Evolutionary conservation across 1,140 invertebrate species (phyloP).

Genomic region (Drosophila equinoxialis): DNA sequence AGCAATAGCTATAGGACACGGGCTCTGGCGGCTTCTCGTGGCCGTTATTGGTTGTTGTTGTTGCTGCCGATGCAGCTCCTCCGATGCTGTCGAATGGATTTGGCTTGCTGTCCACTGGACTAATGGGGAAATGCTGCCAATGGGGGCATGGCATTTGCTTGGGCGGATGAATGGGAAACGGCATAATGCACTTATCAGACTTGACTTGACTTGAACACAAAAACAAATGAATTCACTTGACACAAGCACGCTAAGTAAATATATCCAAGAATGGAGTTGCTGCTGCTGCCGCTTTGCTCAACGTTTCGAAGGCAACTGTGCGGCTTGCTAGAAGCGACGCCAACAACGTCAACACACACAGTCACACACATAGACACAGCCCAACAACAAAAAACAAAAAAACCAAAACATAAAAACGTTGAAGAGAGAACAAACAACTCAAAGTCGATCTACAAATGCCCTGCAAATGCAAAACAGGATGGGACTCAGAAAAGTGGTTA

Average conservation of each 20-base stretch:
- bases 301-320: conserved; percentile 64
- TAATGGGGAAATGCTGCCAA: conserved; percentile 79
- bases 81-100: conserved; percentile 55
- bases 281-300: conserved; percentile 46
- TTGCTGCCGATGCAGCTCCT: conserved; percentile 29
- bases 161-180: conserved; percentile 76
- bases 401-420: background rate
- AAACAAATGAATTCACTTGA: background rate
- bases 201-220: background rate
- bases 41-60: conserved; percentile 9
- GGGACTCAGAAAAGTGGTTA: no score
- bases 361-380: background rate
- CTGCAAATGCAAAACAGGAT: conserved; percentile 3
- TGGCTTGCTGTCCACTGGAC: conserved; percentile 63
- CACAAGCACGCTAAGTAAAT: conserved; percentile 1
- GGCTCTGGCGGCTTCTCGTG: conserved; percentile 63
- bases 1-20: conserved; percentile 65
- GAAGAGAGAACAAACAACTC: background rate
- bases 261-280: conserved; percentile 27
- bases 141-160: conserved; percentile 81
- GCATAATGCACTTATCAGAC: conserved; percentile 44
- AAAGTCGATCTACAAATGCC: conserved; percentile 28
- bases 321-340: conserved; percentile 58
- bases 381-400: background rate
- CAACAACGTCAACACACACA: conserved; percentile 59